Evolutionary conservation across 2,797 vertebrate genomes (phyloP), one percentile per base, ranked within the genome.

Genomic region (Aythya fuligula): DNA sequence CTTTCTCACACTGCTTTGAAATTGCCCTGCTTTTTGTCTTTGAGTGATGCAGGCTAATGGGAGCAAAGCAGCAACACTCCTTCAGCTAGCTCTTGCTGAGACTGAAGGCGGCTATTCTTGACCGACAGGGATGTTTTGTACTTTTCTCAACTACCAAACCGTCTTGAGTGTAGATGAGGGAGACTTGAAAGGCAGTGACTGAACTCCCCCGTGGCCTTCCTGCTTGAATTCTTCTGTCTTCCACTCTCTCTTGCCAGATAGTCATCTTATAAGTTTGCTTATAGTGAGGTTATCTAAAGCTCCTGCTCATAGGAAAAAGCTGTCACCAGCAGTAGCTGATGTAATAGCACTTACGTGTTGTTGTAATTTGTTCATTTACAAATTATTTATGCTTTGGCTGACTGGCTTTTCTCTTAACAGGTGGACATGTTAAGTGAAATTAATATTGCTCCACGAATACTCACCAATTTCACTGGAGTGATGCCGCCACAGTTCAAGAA

Each of bases 401-500:
- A 49, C 53, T 64, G 57, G 32, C 2, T n/a, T 97, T 89, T 91
- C 43, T 94, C 78, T 79, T 80, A 18, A 78, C 94, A 99, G 99
- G 99, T 99, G 98, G 99, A 99, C 97, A 99, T 99, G 99, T 97
- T 99, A 94, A 99, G 99, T 85, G 99, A 99, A 98, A 99, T 99
- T 95, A 99, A 99, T 95, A 99, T 99, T 8, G 99, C 99, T 77
- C 99, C 99, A 22, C 98, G 99, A 47, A 99, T 99, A 96, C 99
- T 99, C 96, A 99, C 99, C 8, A 99, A 99, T 98, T 99, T 99
- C 94, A 99, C 99, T 16, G 99, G 99, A 38, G 99, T 99, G 85
- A 99, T 99, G 99, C 99, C 99, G 28, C 99, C 99, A 80, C 99
- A 99, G 97, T 99, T 99, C 97, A 99, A 99, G 98, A 99, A 99